These are phyloP conservation scores for Conops quadrifasciatus DNA, from an alignment of 2,888 invertebrate genomes.

Conservation along the genomic window DNA sequence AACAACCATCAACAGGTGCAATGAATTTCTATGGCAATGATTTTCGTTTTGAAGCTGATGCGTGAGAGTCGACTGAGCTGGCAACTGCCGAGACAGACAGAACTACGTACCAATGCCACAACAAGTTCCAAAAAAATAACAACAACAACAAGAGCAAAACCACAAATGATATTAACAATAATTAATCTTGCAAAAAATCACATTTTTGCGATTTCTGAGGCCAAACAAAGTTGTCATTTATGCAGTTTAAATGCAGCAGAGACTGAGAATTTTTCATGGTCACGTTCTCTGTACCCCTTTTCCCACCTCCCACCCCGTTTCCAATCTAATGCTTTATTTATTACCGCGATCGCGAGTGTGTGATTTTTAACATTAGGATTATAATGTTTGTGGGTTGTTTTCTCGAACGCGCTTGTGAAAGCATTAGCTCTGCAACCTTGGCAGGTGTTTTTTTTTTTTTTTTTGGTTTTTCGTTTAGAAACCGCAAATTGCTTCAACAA, in stretches of 20 bases:
- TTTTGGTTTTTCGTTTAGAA: not conserved
- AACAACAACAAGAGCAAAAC: conserved; percentile 16
- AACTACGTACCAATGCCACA: not conserved
- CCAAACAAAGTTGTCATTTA: not conserved
- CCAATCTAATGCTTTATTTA: no score
- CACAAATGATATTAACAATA: not conserved
- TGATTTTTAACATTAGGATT: no score
- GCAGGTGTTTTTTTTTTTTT: not conserved
- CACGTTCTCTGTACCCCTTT: no score
- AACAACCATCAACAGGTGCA: not conserved
- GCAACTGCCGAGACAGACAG: not conserved
- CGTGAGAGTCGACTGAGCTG: no score
- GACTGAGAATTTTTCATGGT: not conserved
- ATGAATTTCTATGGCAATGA: conserved; percentile 14
- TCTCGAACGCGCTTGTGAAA: no score
- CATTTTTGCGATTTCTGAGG: not conserved
- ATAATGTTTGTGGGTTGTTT: no score
- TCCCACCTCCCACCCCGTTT: no score
- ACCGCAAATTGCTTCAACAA: not conserved
- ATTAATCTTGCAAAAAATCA: not conserved
- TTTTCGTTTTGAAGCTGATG: conserved; percentile 29
- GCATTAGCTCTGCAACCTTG: no score
- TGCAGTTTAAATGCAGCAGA: not conserved
- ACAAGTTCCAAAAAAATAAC: conserved; percentile 5
- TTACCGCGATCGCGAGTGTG: no score